phyloP scores from a whole-genome alignment of 2,888 invertebrate genomes.

The Aelia acuminata region DNA sequence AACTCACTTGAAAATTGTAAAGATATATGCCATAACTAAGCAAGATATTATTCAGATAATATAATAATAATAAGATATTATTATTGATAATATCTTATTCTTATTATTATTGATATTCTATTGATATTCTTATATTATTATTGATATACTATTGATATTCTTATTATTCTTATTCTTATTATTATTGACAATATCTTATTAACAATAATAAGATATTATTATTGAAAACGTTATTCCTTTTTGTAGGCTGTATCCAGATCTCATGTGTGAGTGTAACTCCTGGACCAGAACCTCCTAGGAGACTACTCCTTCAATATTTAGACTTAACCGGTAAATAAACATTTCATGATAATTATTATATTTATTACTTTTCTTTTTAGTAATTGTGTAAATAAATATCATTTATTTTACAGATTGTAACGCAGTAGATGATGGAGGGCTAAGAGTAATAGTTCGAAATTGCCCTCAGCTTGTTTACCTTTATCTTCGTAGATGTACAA shows the following conservation, averaged over 20 bases:
- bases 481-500: conserved; percentile 88
- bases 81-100: no score
- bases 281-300: conserved; percentile 74
- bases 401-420: conserved; percentile 77
- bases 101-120: no score
- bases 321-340: conserved; percentile 78
- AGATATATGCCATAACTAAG: no score
- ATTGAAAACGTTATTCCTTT: no score
- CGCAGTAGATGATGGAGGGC: conserved; percentile 85
- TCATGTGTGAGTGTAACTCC: conserved; percentile 83
- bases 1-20: no score
- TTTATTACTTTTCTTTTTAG: not conserved
- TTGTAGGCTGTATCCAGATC: conserved; percentile 80
- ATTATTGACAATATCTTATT: no score
- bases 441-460: conserved; percentile 86
- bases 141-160: no score
- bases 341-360: not conserved
- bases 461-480: conserved; percentile 90
- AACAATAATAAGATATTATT: no score
- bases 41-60: no score
- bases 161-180: no score
- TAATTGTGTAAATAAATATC: not conserved
- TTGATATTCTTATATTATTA: no score
- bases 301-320: conserved; percentile 86
- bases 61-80: no score